Evolutionary conservation across 2,113 vertebrate genomes (phyloP), one percentile per base, ranked within the genome.

Genomic region (Aptenodytes forsteri): DNA sequence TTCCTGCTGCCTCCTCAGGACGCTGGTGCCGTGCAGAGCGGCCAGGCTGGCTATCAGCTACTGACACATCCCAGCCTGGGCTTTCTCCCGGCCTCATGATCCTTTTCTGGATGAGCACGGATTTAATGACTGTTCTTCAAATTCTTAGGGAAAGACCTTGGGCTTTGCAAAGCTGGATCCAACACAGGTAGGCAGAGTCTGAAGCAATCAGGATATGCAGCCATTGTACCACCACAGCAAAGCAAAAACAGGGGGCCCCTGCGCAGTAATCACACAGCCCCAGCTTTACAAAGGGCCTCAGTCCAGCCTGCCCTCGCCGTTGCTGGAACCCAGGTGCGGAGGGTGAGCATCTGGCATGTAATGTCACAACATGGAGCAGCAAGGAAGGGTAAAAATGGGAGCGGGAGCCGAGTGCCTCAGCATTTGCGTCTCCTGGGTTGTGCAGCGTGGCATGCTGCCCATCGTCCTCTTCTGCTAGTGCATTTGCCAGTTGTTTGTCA

Each of bases 221-320:
- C 56, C 9, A 5, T 23, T 4, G 40, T 16, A 56, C 32, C 62
- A 30, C 30, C 13, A 16, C 19, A 25, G 55, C 76, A n/a, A 52
- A 73, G 64, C 49, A 65, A 66, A 80, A 1, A 34, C 16, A 16
- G 76, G 56, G 52, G 23, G 4, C 13, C 34, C 16, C 44, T 18
- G 11, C 0, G 0, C 22, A 18, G 20, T 13, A 21, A 0, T 23
- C 1, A 0, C 59, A 18, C 55, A 66, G 59, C 52, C 44, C 40
- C 66, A 30, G 52, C 71, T 29, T 27, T 25, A 8, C 32, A 16
- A 7, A 25, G 66, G 61, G 27, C 52, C 38, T 64, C 32, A 13
- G 5, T 30, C 46, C 73, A 42, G 61, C 61, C 40, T 36, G 36
- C 65, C 21, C 34, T 20, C 6, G 3, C 47, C 1, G 0, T 13